Evolutionary conservation across 2,797 vertebrate genomes (phyloP).

Genomic region (Tokudaia tokunoshimensis): DNA sequence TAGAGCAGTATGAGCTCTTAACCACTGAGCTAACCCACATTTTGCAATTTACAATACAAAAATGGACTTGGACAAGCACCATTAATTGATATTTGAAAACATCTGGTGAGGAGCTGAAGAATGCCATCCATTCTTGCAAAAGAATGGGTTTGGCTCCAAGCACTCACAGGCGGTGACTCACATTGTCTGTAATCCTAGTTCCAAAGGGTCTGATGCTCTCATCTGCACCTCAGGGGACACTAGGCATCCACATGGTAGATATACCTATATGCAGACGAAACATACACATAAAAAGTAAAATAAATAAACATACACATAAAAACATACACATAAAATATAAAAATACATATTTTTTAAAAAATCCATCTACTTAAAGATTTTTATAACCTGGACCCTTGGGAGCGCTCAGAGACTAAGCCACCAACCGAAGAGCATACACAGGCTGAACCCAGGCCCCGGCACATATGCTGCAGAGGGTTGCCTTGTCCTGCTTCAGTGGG

Average conservation of each 20-base stretch:
- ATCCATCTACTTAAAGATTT: neutral
- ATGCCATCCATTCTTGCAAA: neutral
- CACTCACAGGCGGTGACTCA: neutral
- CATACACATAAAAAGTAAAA: neutral
- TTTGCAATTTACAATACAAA: neutral
- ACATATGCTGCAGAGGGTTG: neutral
- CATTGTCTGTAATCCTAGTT: neutral
- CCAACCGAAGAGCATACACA: neutral
- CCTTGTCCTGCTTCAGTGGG: neutral
- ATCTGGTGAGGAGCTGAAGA: neutral
- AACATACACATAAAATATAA: neutral
- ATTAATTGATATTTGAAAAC: neutral
- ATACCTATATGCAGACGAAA: neutral
- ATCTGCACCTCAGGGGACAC: neutral
- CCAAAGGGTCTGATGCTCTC: neutral
- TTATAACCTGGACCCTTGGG: neutral
- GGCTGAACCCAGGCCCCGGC: neutral
- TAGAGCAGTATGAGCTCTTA: neutral
- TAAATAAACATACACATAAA: neutral
- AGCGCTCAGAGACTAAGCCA: neutral
- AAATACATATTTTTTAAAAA: neutral
- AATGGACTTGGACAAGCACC: neutral
- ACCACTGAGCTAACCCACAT: neutral
- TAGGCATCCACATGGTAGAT: neutral
- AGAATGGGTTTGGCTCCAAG: neutral